Evolutionary conservation across 2,888 invertebrate species (phyloP).

Genomic region (Dusona sp.): DNA sequence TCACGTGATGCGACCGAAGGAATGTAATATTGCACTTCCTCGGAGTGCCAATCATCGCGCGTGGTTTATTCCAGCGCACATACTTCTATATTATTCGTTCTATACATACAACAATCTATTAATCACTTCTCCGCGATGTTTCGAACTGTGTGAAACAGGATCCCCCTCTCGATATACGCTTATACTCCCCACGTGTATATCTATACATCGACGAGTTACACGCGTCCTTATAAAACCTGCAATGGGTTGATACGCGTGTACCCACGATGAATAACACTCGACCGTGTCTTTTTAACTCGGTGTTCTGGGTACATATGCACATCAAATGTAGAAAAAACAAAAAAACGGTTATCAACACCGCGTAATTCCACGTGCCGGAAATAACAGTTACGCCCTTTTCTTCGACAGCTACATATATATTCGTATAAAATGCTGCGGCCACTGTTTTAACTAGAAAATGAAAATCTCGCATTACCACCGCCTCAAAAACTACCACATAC

Average conservation of each 20-base stretch:
- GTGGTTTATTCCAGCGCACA: neutral
- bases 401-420: neutral
- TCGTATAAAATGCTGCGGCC: neutral
- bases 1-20: neutral
- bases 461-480: too few species aligned
- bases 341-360: neutral
- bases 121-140: conserved; percentile 37
- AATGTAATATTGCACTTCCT: conserved; percentile 22
- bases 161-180: neutral
- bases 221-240: conserved; percentile 37
- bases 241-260: conserved; percentile 34
- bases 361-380: neutral
- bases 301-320: neutral
- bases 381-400: neutral
- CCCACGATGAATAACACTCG: conserved; percentile 48
- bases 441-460: too few species aligned
- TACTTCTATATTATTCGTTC: neutral
- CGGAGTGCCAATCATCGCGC: conserved; percentile 26
- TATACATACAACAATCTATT: conserved; percentile 28
- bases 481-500: neutral
- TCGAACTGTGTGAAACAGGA: conserved; percentile 51
- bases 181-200: neutral
- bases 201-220: neutral
- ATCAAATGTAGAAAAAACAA: neutral
- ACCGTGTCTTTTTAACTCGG: conserved; percentile 25